phyloP scores from a whole-genome alignment of 2,797 vertebrate species.

The Hyperoplus lanceolatus region DNA sequence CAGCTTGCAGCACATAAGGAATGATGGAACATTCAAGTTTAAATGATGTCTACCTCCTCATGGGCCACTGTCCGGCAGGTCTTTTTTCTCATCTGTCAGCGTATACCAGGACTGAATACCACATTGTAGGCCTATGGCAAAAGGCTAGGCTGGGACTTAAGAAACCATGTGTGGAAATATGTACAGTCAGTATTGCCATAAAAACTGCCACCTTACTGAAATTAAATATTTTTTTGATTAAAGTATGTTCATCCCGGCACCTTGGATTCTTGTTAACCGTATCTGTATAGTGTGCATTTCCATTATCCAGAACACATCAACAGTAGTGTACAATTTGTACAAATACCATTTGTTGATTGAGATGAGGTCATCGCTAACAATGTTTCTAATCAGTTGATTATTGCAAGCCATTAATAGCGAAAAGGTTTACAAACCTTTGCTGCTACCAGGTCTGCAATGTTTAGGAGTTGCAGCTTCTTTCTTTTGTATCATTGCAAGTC shows the following conservation, averaged over 20 bases:
- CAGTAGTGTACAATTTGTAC: background rate
- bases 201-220: background rate
- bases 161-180: background rate
- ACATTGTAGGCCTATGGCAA: background rate
- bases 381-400: background rate
- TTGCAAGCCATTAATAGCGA: background rate
- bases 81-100: background rate
- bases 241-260: too few species aligned
- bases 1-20: background rate
- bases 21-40: background rate
- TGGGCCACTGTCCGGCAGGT: background rate
- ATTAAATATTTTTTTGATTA: background rate
- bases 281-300: background rate
- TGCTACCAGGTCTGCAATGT: background rate
- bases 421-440: too few species aligned
- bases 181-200: background rate
- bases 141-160: background rate
- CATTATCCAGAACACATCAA: background rate
- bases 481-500: background rate
- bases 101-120: background rate
- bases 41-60: background rate
- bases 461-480: background rate
- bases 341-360: background rate
- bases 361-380: background rate
- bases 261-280: background rate